Percentiles rank a stretch among this genome's conserved stretches.
phyloP scores from a whole-genome alignment of 2,888 invertebrate genomes.

The Drosophila melanocephala region DNA sequence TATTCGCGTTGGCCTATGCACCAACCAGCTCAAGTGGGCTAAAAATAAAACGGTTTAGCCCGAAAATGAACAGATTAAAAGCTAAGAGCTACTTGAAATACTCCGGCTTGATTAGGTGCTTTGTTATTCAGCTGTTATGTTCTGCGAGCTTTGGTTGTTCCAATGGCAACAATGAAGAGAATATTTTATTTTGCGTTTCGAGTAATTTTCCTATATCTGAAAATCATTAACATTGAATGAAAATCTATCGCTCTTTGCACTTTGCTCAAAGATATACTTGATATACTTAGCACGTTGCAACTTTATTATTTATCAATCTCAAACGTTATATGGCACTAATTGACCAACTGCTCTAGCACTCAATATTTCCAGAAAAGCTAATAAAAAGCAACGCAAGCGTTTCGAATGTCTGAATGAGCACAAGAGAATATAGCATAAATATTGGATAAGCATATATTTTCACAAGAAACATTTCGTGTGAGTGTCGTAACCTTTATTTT shows the following conservation, averaged over 20 bases:
- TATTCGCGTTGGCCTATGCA: neutral
- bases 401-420: slow-evolving; percentile 8
- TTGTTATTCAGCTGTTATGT: neutral
- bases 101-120: neutral
- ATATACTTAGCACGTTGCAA: neutral
- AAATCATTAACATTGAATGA: neutral
- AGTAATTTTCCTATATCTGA: neutral
- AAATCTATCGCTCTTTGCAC: neutral
- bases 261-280: neutral
- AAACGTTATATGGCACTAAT: slow-evolving; percentile 39
- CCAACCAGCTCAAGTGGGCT: neutral
- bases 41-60: slow-evolving; percentile 5
- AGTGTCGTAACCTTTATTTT: slow-evolving; percentile 54
- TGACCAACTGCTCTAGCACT: slow-evolving; percentile 8
- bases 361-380: slow-evolving; percentile 8
- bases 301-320: slow-evolving; percentile 13
- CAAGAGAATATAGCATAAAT: slow-evolving; percentile 26
- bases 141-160: neutral
- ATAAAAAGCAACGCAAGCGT: slow-evolving; percentile 22
- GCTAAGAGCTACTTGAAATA: neutral
- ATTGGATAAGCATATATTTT: slow-evolving; percentile 44
- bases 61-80: neutral
- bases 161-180: neutral
- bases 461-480: slow-evolving; percentile 37
- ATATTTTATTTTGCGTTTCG: neutral